Evolutionary conservation across 2,797 vertebrate genomes (phyloP).

Genomic region (Malurus leucopterus): DNA sequence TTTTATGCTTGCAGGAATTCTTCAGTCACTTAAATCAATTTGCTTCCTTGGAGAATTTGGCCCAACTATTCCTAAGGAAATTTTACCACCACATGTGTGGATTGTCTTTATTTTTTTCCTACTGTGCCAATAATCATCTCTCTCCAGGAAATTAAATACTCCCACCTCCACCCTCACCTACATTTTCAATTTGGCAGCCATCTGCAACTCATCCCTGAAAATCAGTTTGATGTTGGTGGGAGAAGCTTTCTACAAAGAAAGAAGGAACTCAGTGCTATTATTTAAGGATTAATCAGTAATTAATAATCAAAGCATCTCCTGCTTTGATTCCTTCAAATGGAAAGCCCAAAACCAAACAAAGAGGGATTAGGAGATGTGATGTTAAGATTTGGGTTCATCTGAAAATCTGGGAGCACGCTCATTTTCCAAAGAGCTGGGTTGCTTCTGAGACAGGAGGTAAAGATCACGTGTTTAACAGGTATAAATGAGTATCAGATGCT

Average conservation of each 20-base stretch:
- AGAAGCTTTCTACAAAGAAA: neutral
- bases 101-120: neutral
- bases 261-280: neutral
- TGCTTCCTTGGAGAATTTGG: neutral
- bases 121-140: neutral
- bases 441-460: neutral
- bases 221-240: neutral
- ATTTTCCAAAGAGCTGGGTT: neutral
- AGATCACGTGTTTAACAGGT: neutral
- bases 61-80: neutral
- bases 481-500: neutral
- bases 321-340: conserved; percentile 6
- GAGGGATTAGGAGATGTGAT: conserved; percentile 2
- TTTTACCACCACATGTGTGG: rapidly evolving
- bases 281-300: conserved; percentile 21
- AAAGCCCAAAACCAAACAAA: conserved; percentile 3
- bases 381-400: neutral
- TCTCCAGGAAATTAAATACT: conserved; percentile 26
- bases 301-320: conserved; percentile 3
- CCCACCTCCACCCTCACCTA: neutral
- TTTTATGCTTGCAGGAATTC: neutral
- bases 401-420: neutral
- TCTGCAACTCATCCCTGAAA: neutral
- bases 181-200: neutral
- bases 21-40: neutral